Evolutionary conservation across 2,888 invertebrate genomes (phyloP), one percentile per base, ranked within the genome.

Genomic region (Tipula confusa): DNA sequence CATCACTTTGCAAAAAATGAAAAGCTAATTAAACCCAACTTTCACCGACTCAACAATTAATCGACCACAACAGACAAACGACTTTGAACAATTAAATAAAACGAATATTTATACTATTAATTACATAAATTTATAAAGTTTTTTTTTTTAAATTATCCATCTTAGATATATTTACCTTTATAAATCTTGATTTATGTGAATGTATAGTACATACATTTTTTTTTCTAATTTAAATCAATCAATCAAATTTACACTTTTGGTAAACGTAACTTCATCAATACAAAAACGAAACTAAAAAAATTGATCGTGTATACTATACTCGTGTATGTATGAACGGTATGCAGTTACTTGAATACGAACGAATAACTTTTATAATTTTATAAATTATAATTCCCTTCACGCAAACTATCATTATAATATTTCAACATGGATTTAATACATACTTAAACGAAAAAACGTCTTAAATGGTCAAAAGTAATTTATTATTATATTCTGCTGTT

Each of bases 311-410:
- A n/a, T n/a, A n/a, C n/a, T n/a, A n/a, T n/a, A n/a, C n/a, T n/a
- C n/a, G n/a, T n/a, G n/a, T n/a, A n/a, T n/a, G n/a, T n/a, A n/a
- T n/a, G n/a, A n/a, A n/a, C n/a, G n/a, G n/a, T n/a, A n/a, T n/a
- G n/a, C n/a, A n/a, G n/a, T n/a, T n/a, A n/a, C n/a, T n/a, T n/a
- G n/a, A n/a, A n/a, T n/a, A n/a, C n/a, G 24, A 64, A 64, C 43
- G 24, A 64, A 64, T 43, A 24, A n/a, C n/a, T n/a, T n/a, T n/a
- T n/a, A n/a, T n/a, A n/a, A n/a, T n/a, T n/a, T n/a, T 43, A 36
- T 64, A 64, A 64, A 64, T 64, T 64, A 64, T 64, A 64, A 64
- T 64, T 64, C 64, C 24, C 64, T 64, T 64, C 64, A 64, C 64
- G 64, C 64, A 64, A 64, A 64, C 64, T 24, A 64, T 64, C 64